These are phyloP conservation scores for Carabus problematicus DNA, from an alignment of 2,888 invertebrate species.

Conservation along the genomic window DNA sequence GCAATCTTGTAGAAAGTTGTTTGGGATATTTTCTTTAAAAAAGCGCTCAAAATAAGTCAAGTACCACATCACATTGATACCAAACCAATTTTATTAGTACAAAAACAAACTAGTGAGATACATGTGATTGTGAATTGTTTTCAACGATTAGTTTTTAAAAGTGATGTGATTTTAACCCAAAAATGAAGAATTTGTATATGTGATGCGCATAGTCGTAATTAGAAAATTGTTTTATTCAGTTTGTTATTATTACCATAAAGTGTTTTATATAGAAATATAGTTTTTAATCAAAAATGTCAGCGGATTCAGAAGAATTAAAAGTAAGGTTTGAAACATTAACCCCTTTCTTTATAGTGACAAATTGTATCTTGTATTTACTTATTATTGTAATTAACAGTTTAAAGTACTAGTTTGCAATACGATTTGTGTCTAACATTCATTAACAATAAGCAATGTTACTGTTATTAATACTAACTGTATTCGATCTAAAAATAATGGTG, in stretches of 20 bases:
- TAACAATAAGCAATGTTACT: conserved; percentile 12
- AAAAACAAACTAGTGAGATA: conserved; percentile 2
- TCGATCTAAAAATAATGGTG: conserved; percentile 12
- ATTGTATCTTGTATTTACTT: not conserved
- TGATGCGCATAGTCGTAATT: conserved; percentile 26
- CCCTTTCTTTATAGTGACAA: conserved; percentile 5
- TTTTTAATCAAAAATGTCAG: conserved; percentile 20
- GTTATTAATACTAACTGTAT: not conserved
- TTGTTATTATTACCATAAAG: not conserved
- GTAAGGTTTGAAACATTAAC: conserved; percentile 25
- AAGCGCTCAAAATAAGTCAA: not conserved
- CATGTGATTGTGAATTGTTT: conserved; percentile 34
- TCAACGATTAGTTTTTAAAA: conserved; percentile 8
- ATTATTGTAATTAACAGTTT: not conserved
- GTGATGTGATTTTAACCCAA: conserved; percentile 8
- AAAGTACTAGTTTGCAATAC: not conserved
- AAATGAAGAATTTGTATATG: conserved; percentile 35
- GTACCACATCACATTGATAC: too few species aligned
- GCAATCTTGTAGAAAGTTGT: not conserved
- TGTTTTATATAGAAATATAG: conserved; percentile 8
- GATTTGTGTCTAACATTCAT: conserved; percentile 4
- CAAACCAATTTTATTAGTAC: not conserved
- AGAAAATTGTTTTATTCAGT: conserved; percentile 5
- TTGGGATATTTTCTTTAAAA: conserved; percentile 12
- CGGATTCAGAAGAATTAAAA: conserved; percentile 37